Percentiles rank a stretch among this genome's conserved stretches.
Conservation (phyloP, 2,888 invertebrate species). For the Mactromeris polynyma region DNA sequence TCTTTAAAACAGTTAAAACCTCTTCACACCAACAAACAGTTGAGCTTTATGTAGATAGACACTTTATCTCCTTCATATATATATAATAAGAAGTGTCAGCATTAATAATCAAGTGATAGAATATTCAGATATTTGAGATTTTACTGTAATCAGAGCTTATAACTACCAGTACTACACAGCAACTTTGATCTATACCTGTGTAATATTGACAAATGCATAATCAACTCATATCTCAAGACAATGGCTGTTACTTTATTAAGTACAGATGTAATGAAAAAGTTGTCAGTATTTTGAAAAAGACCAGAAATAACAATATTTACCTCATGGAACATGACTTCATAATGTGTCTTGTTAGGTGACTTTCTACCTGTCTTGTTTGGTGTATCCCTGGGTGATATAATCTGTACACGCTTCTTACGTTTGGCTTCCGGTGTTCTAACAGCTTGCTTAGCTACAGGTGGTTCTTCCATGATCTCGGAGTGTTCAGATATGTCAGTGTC, state of each 20-base stretch:
- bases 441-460: constrained; percentile 3
- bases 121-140: too few species aligned
- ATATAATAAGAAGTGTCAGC: too few species aligned
- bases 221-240: too few species aligned
- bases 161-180: too few species aligned
- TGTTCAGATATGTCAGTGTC: constrained; percentile 78
- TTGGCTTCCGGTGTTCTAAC: constrained; percentile 53
- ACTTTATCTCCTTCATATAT: too few species aligned
- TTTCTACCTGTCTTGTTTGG: constrained; percentile 51
- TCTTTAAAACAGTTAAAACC: too few species aligned
- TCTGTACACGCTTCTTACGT: constrained; percentile 70
- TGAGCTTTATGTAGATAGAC: too few species aligned
- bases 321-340: constrained; percentile 71
- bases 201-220: too few species aligned
- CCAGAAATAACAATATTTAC: constrained; percentile 7
- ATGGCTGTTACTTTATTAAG: neutral
- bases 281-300: neutral
- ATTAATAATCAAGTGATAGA: too few species aligned
- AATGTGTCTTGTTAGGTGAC: constrained; percentile 68
- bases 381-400: constrained; percentile 51
- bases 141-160: too few species aligned
- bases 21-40: too few species aligned
- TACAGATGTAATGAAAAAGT: neutral
- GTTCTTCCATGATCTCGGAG: constrained; percentile 70
- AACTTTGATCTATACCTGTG: too few species aligned